A percentile compares a stretch with the other conserved stretches of the same genome.
Conservation (phyloP, 1,140 invertebrate genomes). For the Drosophila bocqueti region DNA sequence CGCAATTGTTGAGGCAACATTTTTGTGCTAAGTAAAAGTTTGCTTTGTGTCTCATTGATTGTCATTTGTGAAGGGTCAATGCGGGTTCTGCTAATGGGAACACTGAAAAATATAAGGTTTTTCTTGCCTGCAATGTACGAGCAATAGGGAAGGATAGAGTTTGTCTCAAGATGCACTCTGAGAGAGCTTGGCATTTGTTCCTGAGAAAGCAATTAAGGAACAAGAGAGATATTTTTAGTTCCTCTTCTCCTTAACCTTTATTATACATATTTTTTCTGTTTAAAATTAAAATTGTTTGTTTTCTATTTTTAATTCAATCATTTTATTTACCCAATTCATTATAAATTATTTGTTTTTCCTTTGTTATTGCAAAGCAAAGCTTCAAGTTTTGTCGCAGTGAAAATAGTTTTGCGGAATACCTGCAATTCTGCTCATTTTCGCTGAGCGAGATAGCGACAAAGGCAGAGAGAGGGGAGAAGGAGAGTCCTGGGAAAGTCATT, state of each 20-base stretch:
- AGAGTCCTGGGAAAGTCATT: conserved; percentile 55
- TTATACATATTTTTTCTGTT: background rate
- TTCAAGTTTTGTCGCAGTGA: conserved; percentile 23
- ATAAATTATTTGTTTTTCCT: background rate
- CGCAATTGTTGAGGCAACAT: conserved; percentile 26
- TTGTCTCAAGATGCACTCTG: too few species aligned
- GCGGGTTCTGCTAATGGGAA: conserved; percentile 38
- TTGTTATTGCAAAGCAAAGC: conserved; percentile 4
- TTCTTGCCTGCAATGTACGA: too few species aligned
- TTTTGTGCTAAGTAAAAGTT: conserved; percentile 24
- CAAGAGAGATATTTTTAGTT: too few species aligned
- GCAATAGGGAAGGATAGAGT: too few species aligned
- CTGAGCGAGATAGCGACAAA: conserved; percentile 7
- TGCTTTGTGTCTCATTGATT: conserved; percentile 47
- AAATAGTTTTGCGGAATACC: conserved; percentile 45
- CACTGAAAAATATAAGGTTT: conserved; percentile 3
- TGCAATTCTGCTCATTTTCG: conserved; percentile 35
- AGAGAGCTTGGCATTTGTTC: too few species aligned
- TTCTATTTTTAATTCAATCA: background rate
- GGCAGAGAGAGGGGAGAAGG: background rate
- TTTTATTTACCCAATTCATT: background rate
- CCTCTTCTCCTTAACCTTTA: too few species aligned
- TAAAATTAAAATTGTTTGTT: background rate
- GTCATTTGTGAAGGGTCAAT: conserved; percentile 45
- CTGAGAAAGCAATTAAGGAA: too few species aligned